Conservation (phyloP, 2,888 invertebrate species). For the Microplitis deprimator region DNA sequence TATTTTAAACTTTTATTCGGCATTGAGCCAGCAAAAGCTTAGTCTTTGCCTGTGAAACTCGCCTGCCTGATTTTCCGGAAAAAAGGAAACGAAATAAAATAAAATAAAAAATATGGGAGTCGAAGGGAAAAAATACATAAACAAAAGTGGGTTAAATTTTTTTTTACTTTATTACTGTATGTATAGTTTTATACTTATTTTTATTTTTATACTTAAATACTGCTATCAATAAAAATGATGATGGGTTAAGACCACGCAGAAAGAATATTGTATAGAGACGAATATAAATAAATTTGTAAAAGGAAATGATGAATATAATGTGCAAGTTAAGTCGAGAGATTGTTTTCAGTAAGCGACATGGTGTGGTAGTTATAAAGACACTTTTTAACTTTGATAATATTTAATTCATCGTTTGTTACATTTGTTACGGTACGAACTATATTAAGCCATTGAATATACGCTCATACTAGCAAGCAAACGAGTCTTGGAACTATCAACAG, state of each 20-base stretch:
- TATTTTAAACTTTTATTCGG: conserved; percentile 42
- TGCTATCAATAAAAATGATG: too few species aligned
- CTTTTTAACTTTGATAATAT: conserved; percentile 17
- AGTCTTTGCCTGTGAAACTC: conserved; percentile 49
- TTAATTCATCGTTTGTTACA: conserved; percentile 42
- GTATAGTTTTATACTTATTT: too few species aligned
- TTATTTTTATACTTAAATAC: too few species aligned
- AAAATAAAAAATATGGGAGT: conserved; percentile 29
- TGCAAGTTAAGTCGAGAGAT: neutral
- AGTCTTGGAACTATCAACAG: neutral
- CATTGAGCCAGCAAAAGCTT: conserved; percentile 47
- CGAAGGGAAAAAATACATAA: conserved; percentile 4
- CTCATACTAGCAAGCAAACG: neutral
- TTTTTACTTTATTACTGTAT: neutral
- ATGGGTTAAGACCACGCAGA: too few species aligned
- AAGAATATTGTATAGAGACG: too few species aligned
- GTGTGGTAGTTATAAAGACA: conserved; percentile 38
- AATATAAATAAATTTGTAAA: neutral
- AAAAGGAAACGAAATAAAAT: conserved; percentile 32
- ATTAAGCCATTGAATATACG: neutral
- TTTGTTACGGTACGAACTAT: neutral
- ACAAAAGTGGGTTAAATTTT: neutral
- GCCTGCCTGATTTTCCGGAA: conserved; percentile 31
- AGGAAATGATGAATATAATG: neutral
- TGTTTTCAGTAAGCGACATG: neutral